Evolutionary conservation across 2,113 vertebrate species (phyloP).

Genomic region (Eulemur macaco): DNA sequence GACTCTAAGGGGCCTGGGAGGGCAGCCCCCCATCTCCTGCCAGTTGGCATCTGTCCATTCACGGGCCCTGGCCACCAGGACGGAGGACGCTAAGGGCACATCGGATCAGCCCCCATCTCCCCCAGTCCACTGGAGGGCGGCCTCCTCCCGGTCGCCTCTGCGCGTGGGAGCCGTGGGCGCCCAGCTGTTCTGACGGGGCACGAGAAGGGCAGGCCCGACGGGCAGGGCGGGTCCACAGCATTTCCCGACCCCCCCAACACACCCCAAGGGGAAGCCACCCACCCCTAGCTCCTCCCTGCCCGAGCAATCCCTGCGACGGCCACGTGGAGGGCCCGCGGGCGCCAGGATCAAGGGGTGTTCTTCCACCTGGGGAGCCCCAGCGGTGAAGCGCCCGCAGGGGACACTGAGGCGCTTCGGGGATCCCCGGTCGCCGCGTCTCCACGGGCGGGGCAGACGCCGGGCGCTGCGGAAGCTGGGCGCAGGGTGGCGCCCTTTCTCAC

Average conservation of each 20-base stretch:
- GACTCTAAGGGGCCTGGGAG: not conserved
- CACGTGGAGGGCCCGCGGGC: not conserved
- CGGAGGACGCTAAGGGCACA: not conserved
- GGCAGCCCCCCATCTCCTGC: not conserved
- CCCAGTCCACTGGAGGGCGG: no score
- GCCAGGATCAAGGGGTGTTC: not conserved
- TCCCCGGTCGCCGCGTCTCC: not conserved
- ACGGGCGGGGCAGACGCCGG: no score
- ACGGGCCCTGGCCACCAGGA: not conserved
- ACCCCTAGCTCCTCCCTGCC: not conserved
- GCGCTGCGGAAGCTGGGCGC: not conserved
- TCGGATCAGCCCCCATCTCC: not conserved
- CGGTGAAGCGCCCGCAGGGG: not conserved
- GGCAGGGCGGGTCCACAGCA: not conserved
- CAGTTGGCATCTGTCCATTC: not conserved
- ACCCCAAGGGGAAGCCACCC: not conserved
- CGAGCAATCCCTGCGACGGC: not conserved
- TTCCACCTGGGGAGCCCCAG: not conserved
- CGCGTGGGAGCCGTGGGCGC: rapidly evolving
- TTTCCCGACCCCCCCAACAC: not conserved
- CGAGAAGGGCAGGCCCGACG: not conserved
- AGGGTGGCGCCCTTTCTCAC: not conserved
- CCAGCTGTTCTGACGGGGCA: not conserved
- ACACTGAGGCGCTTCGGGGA: not conserved
- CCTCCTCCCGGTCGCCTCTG: no score